Percentiles rank a stretch among this genome's conserved stretches.
Conservation (phyloP, 1,140 invertebrate species). For the Euwallacea fornicatus region DNA sequence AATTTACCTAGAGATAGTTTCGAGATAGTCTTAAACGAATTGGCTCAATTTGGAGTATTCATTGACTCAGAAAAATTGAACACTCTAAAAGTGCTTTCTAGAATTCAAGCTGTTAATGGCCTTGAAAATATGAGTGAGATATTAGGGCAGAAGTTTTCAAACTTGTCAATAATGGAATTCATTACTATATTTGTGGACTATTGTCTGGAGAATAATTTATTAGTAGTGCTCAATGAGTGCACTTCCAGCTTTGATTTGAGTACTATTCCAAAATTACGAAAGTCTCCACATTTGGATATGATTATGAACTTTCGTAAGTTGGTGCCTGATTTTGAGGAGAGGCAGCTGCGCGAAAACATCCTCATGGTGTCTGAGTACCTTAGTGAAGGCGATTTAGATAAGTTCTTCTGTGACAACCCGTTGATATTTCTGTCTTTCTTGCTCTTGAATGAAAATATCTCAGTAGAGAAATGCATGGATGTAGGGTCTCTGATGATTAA, state of each 20-base stretch:
- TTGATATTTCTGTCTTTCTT: conserved; percentile 53
- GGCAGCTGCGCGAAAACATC: conserved; percentile 45
- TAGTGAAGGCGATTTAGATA: conserved; percentile 45
- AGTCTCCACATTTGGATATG: conserved; percentile 46
- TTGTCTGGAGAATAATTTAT: conserved; percentile 59
- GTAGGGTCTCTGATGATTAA: no score
- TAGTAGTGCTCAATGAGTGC: conserved; percentile 56
- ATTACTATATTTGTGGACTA: conserved; percentile 58
- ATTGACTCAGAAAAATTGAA: conserved; percentile 57
- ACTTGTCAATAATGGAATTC: conserved; percentile 58
- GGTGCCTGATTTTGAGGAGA: conserved; percentile 40
- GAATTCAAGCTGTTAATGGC: conserved; percentile 58
- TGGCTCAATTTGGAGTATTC: conserved; percentile 60
- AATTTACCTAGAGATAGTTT: conserved; percentile 23
- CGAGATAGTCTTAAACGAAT: conserved; percentile 52
- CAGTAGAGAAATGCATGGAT: no score
- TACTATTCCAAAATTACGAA: conserved; percentile 39
- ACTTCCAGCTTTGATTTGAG: conserved; percentile 51
- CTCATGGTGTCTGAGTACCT: conserved; percentile 48
- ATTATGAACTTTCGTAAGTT: conserved; percentile 48
- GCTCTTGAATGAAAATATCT: conserved; percentile 34
- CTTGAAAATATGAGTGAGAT: conserved; percentile 58
- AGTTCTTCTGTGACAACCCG: conserved; percentile 54
- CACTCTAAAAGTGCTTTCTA: conserved; percentile 57
- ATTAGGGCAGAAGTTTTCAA: conserved; percentile 58